Conservation (phyloP, 2,113 vertebrate species). For the Gymnorhina tibicen region DNA sequence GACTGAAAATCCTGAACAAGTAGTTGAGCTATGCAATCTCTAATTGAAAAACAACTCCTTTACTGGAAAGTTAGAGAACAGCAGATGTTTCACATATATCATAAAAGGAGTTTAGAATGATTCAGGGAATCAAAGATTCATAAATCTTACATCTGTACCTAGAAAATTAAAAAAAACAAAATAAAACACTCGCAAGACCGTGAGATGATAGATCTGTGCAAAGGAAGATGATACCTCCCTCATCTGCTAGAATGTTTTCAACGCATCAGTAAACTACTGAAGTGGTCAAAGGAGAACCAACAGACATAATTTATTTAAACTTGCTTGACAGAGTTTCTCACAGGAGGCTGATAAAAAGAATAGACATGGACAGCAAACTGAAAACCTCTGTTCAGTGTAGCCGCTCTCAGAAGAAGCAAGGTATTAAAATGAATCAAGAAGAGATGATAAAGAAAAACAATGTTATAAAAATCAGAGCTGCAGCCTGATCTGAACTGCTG, state of each 20-base stretch:
- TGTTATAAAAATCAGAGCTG: not conserved
- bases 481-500: not conserved
- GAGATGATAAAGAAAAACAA: not conserved
- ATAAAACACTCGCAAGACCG: not conserved
- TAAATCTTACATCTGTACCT: not conserved
- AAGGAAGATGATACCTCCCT: not conserved
- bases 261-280: not conserved
- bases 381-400: not conserved
- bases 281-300: not conserved
- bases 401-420: not conserved
- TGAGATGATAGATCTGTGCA: not conserved
- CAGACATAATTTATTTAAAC: not conserved
- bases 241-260: not conserved
- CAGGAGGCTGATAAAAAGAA: not conserved
- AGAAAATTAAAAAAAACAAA: conserved; percentile 20
- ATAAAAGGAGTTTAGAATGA: not conserved
- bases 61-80: not conserved
- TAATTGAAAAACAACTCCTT: conserved; percentile 28
- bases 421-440: not conserved
- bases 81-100: not conserved
- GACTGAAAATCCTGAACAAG: not conserved
- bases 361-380: not conserved
- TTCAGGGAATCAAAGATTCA: not conserved
- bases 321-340: not conserved
- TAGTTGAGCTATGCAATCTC: not conserved